Evolutionary conservation across 2,113 vertebrate genomes (phyloP).

Genomic region (Bungarus multicinctus): DNA sequence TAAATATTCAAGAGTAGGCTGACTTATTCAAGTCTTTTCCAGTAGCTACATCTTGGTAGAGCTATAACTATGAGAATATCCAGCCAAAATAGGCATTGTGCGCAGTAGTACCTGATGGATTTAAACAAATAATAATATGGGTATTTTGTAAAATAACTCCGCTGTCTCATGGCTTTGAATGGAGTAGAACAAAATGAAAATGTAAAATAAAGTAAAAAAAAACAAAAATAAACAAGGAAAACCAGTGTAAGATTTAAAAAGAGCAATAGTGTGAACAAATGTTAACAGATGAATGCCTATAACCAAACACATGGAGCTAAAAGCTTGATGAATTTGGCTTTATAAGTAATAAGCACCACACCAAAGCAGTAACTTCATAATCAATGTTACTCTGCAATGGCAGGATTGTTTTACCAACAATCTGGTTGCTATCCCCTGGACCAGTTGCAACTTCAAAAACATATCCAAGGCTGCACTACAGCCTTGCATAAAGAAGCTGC

Average conservation of each 20-base stretch:
- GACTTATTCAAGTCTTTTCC: not conserved
- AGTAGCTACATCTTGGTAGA: not conserved
- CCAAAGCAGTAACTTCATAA: not conserved
- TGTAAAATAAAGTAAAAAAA: not conserved
- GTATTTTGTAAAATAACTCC: not conserved
- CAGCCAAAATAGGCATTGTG: not conserved
- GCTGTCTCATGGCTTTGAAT: not conserved
- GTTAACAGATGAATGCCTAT: not conserved
- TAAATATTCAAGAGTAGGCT: not conserved
- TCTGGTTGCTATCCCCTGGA: not conserved
- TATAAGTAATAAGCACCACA: not conserved
- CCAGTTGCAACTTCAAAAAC: not conserved
- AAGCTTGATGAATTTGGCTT: not conserved
- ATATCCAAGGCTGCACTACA: not conserved
- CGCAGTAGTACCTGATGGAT: not conserved
- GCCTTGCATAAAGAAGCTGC: not conserved
- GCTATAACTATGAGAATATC: not conserved
- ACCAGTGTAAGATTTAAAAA: not conserved
- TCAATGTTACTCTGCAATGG: not conserved
- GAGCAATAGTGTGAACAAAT: not conserved
- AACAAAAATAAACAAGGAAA: not conserved
- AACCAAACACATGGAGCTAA: not conserved
- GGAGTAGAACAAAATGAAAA: not conserved
- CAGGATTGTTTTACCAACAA: not conserved
- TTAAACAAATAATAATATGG: not conserved